A percentile compares a stretch with the other conserved stretches of the same genome.
phyloP scores from a whole-genome alignment of 2,797 vertebrate species.

The Alauda arvensis region DNA sequence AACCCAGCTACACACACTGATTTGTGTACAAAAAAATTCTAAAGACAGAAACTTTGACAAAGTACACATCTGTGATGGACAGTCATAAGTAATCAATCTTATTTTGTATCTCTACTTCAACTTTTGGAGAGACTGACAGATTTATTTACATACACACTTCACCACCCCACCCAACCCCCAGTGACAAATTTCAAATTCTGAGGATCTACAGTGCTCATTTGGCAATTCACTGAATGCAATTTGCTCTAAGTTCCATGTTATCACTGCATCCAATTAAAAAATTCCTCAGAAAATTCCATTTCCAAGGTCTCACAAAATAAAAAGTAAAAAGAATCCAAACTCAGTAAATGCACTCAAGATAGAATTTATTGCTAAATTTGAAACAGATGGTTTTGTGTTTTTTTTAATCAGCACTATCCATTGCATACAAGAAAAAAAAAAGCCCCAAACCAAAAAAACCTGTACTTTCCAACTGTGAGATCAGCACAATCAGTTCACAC shows the following conservation, averaged over 20 bases:
- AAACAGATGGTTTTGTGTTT: background rate
- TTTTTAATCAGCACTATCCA: background rate
- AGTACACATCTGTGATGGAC: background rate
- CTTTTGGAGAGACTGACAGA: background rate
- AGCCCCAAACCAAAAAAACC: no score
- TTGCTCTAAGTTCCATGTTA: background rate
- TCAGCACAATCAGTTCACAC: background rate
- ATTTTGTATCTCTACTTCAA: background rate
- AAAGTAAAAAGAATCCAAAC: background rate
- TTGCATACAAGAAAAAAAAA: background rate
- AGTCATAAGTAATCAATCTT: background rate
- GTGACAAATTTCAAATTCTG: background rate
- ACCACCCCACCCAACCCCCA: accelerated
- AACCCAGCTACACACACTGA: accelerated
- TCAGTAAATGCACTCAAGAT: background rate
- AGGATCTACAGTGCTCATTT: background rate
- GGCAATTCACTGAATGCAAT: background rate
- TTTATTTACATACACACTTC: background rate
- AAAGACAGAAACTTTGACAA: background rate
- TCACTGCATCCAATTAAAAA: background rate
- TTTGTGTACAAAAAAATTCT: background rate
- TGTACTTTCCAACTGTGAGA: background rate
- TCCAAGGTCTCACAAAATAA: background rate
- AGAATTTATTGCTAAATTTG: background rate
- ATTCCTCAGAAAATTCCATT: background rate